These are phyloP conservation scores for Ectobius pallidus DNA, from an alignment of 2,888 invertebrate species.

Conservation along the genomic window DNA sequence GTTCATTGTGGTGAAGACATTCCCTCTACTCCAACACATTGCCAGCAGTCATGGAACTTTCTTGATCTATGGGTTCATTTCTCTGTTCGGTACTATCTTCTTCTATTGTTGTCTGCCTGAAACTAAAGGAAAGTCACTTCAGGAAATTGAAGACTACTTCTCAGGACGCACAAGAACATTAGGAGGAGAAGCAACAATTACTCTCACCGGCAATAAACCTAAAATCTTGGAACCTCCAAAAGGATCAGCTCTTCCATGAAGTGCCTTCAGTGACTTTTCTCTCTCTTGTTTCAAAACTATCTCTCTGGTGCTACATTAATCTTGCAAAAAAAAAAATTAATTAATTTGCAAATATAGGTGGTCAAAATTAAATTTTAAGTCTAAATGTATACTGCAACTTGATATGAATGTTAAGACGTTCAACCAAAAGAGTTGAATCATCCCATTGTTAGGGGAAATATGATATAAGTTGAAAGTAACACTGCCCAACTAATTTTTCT, in stretches of 20 bases:
- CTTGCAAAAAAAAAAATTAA: background rate
- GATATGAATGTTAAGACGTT: background rate
- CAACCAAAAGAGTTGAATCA: background rate
- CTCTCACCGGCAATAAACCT: conserved; percentile 46
- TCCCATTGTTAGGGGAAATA: background rate
- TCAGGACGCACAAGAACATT: conserved; percentile 65
- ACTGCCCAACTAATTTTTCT: background rate
- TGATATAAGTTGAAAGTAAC: background rate
- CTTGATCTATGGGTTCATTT: conserved; percentile 61
- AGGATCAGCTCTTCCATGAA: conserved; percentile 50
- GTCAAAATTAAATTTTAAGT: background rate
- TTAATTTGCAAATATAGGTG: background rate
- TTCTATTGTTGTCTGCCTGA: conserved; percentile 70
- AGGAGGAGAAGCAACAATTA: conserved; percentile 1
- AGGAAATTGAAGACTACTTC: conserved; percentile 75
- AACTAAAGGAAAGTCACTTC: conserved; percentile 69
- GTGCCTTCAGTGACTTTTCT: background rate
- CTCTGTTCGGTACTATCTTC: conserved; percentile 59
- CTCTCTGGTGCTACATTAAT: background rate
- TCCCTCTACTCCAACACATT: conserved; percentile 59
- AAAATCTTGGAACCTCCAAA: conserved; percentile 49
- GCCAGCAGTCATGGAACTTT: conserved; percentile 67
- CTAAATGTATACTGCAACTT: background rate
- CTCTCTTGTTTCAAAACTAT: no score
- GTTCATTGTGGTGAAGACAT: conserved; percentile 72